Base-by-base conservation (phyloP, 1,140 invertebrate genomes). In the Drosophila carrolli region DNA sequence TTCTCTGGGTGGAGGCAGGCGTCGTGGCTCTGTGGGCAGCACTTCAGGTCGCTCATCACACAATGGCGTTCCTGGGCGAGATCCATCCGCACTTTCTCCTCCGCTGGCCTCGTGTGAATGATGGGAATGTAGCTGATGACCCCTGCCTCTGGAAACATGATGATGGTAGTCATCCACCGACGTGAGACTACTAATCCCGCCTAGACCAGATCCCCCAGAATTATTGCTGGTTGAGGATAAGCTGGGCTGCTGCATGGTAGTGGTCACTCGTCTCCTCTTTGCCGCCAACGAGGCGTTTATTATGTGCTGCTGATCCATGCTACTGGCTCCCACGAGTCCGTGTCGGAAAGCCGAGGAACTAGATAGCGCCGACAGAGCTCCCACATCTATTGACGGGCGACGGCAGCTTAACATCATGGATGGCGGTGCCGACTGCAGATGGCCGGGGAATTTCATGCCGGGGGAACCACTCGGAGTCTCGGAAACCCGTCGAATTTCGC, bases 11-110 rank as follows among this genome's bases (percentile, higher is more conserved):
- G 96, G 93, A 8, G 96, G 96, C 80, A 96, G 95, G 41, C 94
- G 94, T 32, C 96, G 93, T 11, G 96, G 96, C 79, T 97, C 96
- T 43, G 94, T 94, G 4, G 96, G 96, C 60, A 94, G 92, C 77
- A 96, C 96, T 81, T 97, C 96, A 1, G 96, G 96, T 40, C 95
- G 93, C 82, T 97, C 97, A 92, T 97, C 97, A 74, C 96, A 96
- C 16, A 97, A 93, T 9, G 97, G 97, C 6, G 97, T 97, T 9
- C 96, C 96, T 5, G 97, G 96, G 57, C 96, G 92, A 4, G 96
- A 96, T 46, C 95, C 95, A 40, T 92, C 91, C 16, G 91, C 91
- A 75, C 92, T 92, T 53, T 92, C 92, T 19, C 91, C 91, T 13
- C 91, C 91, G 47, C 91, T 92, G 47, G 91, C 88, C 68, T 92